Evolutionary conservation across 2,113 vertebrate species (phyloP).

Genomic region (Mystacornis crossleyi): DNA sequence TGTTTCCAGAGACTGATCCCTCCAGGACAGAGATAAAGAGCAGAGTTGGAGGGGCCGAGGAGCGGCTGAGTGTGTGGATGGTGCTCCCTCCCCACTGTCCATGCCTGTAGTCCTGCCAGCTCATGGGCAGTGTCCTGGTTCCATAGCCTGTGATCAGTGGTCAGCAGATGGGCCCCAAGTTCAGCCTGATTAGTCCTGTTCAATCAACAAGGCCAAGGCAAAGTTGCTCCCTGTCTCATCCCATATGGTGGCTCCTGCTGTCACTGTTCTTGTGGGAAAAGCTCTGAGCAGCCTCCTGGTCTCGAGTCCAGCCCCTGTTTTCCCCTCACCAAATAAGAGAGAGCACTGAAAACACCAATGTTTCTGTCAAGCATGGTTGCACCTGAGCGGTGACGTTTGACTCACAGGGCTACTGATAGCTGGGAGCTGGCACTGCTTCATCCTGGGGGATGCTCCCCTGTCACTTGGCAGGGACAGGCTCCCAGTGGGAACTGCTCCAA

Average conservation of each 20-base stretch:
- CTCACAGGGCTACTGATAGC: fast-evolving
- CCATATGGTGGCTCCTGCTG: constrained; percentile 61
- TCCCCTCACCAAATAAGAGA: not conserved
- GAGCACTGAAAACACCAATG: not conserved
- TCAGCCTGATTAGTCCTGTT: constrained; percentile 12
- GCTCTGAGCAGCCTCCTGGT: not conserved
- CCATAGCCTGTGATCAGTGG: not conserved
- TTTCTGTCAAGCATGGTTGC: not conserved
- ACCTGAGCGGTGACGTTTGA: not conserved
- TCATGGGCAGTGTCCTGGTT: not conserved
- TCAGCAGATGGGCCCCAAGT: constrained; percentile 29
- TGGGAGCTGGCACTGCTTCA: not conserved
- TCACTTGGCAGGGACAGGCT: not conserved
- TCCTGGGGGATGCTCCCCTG: not conserved
- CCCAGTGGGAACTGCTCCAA: not conserved
- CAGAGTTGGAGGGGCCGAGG: not conserved
- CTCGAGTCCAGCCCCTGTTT: not conserved
- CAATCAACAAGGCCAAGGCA: not conserved
- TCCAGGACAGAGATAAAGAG: not conserved
- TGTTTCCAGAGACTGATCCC: not conserved
- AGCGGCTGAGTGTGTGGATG: not conserved
- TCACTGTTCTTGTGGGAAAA: not conserved
- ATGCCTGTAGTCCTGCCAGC: not conserved
- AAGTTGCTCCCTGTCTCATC: not conserved
- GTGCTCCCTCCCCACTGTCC: not conserved